These are phyloP conservation scores for Chalcosyrphus nemorum DNA, from an alignment of 2,888 invertebrate genomes.

Conservation along the genomic window DNA sequence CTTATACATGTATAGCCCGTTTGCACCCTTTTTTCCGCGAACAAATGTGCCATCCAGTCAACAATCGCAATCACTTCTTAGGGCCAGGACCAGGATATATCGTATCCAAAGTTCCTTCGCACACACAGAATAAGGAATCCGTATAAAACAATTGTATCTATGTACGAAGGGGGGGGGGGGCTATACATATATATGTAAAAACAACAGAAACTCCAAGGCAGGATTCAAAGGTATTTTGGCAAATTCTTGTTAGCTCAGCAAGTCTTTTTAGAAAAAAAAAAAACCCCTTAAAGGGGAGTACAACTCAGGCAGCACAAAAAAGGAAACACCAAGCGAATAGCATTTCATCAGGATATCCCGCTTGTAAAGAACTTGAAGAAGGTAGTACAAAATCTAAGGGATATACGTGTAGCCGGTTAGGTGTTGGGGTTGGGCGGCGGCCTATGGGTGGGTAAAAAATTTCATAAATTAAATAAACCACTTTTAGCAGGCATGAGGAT, in stretches of 20 bases:
- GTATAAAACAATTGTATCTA: conserved; percentile 7
- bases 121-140: conserved; percentile 1
- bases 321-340: not conserved
- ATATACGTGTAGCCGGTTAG: not conserved
- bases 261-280: no score
- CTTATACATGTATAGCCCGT: not conserved
- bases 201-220: not conserved
- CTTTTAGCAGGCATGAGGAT: not conserved
- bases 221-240: conserved; percentile 35
- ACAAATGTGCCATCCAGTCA: conserved; percentile 29
- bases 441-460: not conserved
- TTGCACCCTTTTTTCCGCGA: conserved; percentile 51
- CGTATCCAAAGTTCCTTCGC: not conserved
- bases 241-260: conserved; percentile 14
- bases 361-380: conserved; percentile 25
- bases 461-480: conserved; percentile 53
- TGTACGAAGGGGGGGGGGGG: not conserved
- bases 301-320: not conserved
- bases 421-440: not conserved
- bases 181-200: not conserved
- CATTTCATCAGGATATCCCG: not conserved
- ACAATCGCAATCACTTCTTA: conserved; percentile 36
- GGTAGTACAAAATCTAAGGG: not conserved
- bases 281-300: not conserved
- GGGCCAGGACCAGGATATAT: conserved; percentile 5